These are phyloP conservation scores for Lasioglossum leucozonium DNA, from an alignment of 2,888 invertebrate species.

Conservation along the genomic window DNA sequence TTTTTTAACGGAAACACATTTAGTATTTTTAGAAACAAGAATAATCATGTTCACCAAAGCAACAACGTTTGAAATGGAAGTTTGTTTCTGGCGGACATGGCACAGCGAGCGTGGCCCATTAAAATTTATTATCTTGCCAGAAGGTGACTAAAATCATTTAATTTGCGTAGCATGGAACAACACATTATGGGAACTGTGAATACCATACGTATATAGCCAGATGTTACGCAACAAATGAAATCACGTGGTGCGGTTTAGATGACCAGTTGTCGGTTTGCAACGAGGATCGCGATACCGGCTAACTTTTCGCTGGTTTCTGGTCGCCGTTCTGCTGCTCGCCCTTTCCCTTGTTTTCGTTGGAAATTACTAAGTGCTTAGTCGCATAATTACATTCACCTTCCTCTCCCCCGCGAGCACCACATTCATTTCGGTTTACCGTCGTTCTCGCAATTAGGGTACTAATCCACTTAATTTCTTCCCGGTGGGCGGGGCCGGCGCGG, in stretches of 20 bases:
- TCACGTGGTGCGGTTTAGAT: background rate
- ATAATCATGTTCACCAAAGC: background rate
- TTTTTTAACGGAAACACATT: background rate
- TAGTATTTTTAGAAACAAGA: background rate
- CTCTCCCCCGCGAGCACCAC: slow-evolving; percentile 47
- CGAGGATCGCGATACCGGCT: slow-evolving; percentile 38
- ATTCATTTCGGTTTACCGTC: slow-evolving; percentile 73
- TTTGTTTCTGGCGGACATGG: no score
- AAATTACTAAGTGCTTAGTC: slow-evolving; percentile 69
- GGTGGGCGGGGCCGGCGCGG: background rate
- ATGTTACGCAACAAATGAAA: background rate
- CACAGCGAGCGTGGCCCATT: no score
- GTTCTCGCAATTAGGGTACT: slow-evolving; percentile 66
- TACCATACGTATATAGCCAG: background rate
- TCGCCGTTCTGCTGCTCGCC: background rate
- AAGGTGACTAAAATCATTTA: no score
- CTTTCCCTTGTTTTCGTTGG: slow-evolving; percentile 20
- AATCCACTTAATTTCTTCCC: slow-evolving; percentile 72
- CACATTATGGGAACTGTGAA: background rate
- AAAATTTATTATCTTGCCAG: background rate
- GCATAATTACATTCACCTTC: slow-evolving; percentile 69
- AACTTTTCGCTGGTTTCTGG: background rate
- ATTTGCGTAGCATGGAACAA: background rate
- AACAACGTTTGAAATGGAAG: background rate
- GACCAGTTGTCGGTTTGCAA: slow-evolving; percentile 18